phyloP scores from a whole-genome alignment of 1,140 invertebrate genomes.

The Aphis craccivora region DNA sequence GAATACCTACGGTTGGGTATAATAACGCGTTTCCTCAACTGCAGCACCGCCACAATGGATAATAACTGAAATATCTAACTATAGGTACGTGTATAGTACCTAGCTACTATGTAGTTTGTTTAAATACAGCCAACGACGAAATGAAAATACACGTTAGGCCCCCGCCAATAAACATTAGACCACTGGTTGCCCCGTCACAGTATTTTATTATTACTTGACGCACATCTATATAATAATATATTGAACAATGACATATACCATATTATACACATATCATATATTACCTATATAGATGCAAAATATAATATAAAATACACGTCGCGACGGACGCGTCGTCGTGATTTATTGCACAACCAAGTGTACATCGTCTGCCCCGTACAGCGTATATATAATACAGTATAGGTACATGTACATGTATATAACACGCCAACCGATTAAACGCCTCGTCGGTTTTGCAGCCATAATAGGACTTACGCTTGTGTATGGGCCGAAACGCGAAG shows the following conservation, averaged over 20 bases:
- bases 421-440: neutral
- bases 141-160: neutral
- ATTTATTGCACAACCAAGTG: neutral
- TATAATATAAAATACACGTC: neutral
- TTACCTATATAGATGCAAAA: neutral
- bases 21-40: too few relatives aligned
- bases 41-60: neutral
- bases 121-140: neutral
- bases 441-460: neutral
- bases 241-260: too few relatives aligned
- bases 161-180: too few relatives aligned
- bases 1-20: neutral
- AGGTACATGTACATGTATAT: too few relatives aligned
- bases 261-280: neutral
- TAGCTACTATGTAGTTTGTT: neutral
- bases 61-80: neutral
- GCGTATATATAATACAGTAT: too few relatives aligned
- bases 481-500: neutral
- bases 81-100: too few relatives aligned
- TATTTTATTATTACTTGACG: neutral
- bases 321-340: too few relatives aligned
- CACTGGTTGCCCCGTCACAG: neutral
- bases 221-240: too few relatives aligned
- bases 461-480: neutral
- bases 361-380: neutral